phyloP scores from a whole-genome alignment of 2,888 invertebrate species.

The Argyra leucocephala region DNA sequence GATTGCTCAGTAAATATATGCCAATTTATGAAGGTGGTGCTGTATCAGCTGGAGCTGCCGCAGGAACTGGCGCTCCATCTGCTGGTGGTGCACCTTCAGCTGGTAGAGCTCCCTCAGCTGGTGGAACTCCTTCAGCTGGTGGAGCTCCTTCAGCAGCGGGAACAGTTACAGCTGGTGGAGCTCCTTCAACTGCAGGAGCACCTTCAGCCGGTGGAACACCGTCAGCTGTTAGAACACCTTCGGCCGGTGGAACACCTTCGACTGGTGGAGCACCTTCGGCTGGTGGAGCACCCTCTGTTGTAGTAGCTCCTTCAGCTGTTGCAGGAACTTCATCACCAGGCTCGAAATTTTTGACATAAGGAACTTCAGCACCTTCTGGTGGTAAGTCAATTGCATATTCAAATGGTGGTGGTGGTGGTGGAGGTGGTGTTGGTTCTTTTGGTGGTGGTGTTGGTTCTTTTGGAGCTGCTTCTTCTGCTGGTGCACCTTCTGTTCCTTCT shows the following conservation, averaged over 20 bases:
- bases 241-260: constrained; percentile 34
- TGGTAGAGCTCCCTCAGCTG: constrained; percentile 26
- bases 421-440: constrained; percentile 41
- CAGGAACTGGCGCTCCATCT: constrained; percentile 27
- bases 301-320: constrained; percentile 29
- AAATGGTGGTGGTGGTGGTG: constrained; percentile 43
- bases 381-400: constrained; percentile 43
- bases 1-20: neutral
- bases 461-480: constrained; percentile 27
- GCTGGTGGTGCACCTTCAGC: constrained; percentile 28
- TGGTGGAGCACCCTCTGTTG: constrained; percentile 31
- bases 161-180: constrained; percentile 33
- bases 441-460: constrained; percentile 31
- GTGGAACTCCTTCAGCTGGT: constrained; percentile 27
- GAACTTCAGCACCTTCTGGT: constrained; percentile 44
- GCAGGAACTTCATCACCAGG: constrained; percentile 35
- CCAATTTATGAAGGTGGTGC: constrained; percentile 20
- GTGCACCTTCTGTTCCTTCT: constrained; percentile 33
- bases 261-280: constrained; percentile 33
- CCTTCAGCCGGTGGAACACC: constrained; percentile 32
- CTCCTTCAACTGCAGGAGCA: constrained; percentile 27
- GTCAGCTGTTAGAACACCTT: constrained; percentile 33
- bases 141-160: constrained; percentile 33
- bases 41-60: constrained; percentile 26
- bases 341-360: constrained; percentile 43